phyloP scores from a whole-genome alignment of 1,140 invertebrate genomes.

The Phthorimaea operculella region DNA sequence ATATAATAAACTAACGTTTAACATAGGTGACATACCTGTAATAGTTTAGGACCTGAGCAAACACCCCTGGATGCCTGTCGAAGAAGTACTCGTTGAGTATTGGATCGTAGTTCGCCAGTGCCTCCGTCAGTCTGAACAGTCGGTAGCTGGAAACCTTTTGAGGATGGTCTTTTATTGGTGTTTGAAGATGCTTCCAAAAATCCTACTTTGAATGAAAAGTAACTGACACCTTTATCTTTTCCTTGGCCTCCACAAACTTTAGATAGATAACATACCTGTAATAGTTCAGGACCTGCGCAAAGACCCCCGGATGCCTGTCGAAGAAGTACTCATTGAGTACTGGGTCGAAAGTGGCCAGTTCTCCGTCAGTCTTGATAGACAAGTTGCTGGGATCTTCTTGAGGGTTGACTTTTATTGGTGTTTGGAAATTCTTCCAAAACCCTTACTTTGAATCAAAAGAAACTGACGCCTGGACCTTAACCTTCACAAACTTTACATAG shows the following conservation, averaged over 20 bases:
- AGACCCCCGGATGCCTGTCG: conserved; percentile 97
- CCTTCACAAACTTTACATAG: no score
- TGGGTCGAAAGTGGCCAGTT: conserved; percentile 89
- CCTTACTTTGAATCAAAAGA: no score
- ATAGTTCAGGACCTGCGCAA: conserved; percentile 93
- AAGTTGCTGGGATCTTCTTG: conserved; percentile 87
- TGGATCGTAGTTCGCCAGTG: conserved; percentile 89
- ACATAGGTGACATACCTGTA: conserved; percentile 83
- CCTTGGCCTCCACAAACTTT: no score
- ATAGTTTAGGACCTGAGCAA: conserved; percentile 93
- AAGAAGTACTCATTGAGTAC: conserved; percentile 98
- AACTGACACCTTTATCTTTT: no score
- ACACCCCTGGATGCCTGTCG: conserved; percentile 97
- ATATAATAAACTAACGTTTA: no score
- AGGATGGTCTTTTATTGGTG: no score
- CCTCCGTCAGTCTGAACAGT: conserved; percentile 83
- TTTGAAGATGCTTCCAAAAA: no score
- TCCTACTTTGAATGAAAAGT: no score
- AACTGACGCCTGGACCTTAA: no score
- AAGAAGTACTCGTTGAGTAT: conserved; percentile 98
- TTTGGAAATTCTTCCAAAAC: no score
- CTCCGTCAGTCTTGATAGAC: conserved; percentile 84
- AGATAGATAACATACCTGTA: conserved; percentile 83
- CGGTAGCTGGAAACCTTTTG: conserved; percentile 88
- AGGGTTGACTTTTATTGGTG: conserved; percentile 91